Conservation (phyloP, 2,797 vertebrate species). For the Anolis apletophallus region DNA sequence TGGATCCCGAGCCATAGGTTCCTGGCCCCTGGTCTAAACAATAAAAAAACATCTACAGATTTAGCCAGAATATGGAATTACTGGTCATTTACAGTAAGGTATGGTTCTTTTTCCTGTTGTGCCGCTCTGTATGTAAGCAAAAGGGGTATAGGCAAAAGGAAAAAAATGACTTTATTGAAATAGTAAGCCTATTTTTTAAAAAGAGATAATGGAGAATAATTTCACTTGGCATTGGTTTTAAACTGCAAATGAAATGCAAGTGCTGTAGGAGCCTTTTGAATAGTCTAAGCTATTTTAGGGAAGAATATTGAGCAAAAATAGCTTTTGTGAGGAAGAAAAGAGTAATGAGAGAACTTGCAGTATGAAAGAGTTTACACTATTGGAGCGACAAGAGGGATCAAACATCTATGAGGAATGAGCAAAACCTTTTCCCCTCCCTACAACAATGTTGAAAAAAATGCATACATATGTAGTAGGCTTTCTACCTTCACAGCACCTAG, state of each 20-base stretch:
- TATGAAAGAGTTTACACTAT: background rate
- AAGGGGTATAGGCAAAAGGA: background rate
- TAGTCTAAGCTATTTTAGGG: too few species aligned
- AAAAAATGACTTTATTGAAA: background rate
- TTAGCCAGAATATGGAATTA: background rate
- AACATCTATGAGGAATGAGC: background rate
- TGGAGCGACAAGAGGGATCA: background rate
- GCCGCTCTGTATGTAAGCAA: background rate
- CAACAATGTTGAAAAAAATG: background rate
- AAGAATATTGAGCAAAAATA: too few species aligned
- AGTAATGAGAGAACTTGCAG: too few species aligned
- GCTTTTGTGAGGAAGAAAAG: too few species aligned
- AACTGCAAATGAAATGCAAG: too few species aligned
- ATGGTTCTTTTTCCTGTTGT: background rate
- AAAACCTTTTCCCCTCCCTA: background rate
- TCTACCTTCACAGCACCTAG: too few species aligned
- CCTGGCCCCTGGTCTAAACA: too few species aligned
- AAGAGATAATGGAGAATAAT: background rate
- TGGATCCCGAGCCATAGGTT: too few species aligned
- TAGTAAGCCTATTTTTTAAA: background rate
- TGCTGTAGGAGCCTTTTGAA: too few species aligned
- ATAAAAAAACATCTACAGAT: background rate
- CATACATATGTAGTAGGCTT: background rate
- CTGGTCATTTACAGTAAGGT: background rate
- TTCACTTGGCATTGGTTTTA: background rate